Base-by-base conservation (phyloP, 2,797 vertebrate genomes). In the Pangasius mekongensis region DNA sequence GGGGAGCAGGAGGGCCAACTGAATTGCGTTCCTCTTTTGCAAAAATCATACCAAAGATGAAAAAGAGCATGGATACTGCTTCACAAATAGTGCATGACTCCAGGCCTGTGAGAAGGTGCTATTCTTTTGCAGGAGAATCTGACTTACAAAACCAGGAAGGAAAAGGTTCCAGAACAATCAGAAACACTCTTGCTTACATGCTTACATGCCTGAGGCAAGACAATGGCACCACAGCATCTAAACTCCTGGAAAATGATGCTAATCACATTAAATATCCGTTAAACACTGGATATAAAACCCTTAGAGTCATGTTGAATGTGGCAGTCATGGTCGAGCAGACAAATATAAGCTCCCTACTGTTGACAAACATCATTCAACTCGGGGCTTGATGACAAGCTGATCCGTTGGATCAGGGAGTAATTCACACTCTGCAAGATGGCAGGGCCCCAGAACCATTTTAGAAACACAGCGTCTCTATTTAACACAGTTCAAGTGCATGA, bases 101-200 rank as follows among this genome's bases (percentile, higher is more conserved):
- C 22, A 52, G 24, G 36, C 47, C 58, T 47, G 73, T 14, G 52
- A 83, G 56, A 82, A 47, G 14, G 67, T 1, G 3, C 36, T 33
- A 47, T 60, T 89, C 86, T 92, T 87, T 87, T 90, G 56, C 7
- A 69, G 90, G 86, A 90, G 69, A 91, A 6, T 67, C 71, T 87
- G 47, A 52, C 78, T 87, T 77, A 95, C 93, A 95, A 95, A 94
- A 93, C 89, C 93, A 94, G 94, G 94, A 95, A 95, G 94, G 93
- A 94, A 94, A 92, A 85, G 87, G 77, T 88, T 88, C 52, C 83
- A 81, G 56, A 88, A 85, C 87, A 90, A 90, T 84, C 77, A 71
- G 83, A 87, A 52, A 82, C 56, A 56, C 69, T 78, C 52, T 77
- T 2, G 36, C 69, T 84, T 86, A 80, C 71, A 77, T 1, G 24